Evolutionary conservation across 2,888 invertebrate species (phyloP), one percentile per base, ranked within the genome.

Genomic region (Oligia latruncula): DNA sequence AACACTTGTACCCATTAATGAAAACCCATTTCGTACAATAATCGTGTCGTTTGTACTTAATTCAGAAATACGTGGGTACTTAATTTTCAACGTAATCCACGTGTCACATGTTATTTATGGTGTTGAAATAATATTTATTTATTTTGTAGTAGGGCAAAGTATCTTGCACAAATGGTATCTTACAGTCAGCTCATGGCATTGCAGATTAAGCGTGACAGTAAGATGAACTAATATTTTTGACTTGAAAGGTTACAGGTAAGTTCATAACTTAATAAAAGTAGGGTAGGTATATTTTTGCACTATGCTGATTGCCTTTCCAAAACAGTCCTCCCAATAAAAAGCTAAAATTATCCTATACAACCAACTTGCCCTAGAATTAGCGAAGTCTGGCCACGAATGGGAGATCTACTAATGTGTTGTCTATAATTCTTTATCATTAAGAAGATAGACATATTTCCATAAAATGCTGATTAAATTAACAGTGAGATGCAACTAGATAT

Each of bases 1-100:
- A 95, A 94, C 93, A 93, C 92, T 93, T 91, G 91, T 91, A 90
- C 87, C 92, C 90, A 92, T 92, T 92, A 92, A 92, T 88, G 91
- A 91, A 91, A 92, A 91, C 88, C 90, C 90, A 91, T 91, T 91
- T 90, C 89, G 89, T 87, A 88, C 83, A 91, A 89, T 91, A 89
- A 89, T 90, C 91, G 90, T 89, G 90, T 89, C 91, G 87, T 78
- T 88, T 87, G 87, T 81, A 83, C 87, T 87, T 90, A 90, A 91
- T 91, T 89, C 89, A 87, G 65, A 84, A 88, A 88, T 88, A 89
- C 84, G 86, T 84, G 81, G 85, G 88, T 90, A 83, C 84, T 87
- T 88, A 85, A 87, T 87, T 89, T 78, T 74, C 76, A 64, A 78
- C 75, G 74, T 85, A 85, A 88, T 85, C 88, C 88, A 79, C 81